Conservation (phyloP, 2,888 invertebrate genomes). For the Bursaphelenchus okinawaensis region DNA sequence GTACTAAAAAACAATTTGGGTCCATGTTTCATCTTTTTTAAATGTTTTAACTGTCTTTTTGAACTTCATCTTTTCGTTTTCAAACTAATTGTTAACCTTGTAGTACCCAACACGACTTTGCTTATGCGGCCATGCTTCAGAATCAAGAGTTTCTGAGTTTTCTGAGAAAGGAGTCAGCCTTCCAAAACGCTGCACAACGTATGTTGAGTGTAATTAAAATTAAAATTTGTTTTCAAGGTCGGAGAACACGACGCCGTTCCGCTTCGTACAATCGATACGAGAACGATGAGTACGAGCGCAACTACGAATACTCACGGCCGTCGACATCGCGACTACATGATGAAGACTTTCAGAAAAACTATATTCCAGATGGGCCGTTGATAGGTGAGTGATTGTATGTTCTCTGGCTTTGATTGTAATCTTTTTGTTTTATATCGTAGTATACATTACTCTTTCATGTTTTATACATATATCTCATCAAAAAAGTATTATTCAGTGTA, state of each 20-base stretch:
- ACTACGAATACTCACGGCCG: slow-evolving; percentile 1
- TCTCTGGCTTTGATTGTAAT: background rate
- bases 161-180: slow-evolving; percentile 60
- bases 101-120: background rate
- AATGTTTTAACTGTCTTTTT: too few relatives aligned
- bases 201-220: background rate
- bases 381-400: slow-evolving; percentile 17
- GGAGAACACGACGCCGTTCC: background rate
- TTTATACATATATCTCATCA: too few relatives aligned
- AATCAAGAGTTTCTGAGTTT: slow-evolving; percentile 85
- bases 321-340: slow-evolving; percentile 5
- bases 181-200: background rate
- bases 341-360: slow-evolving; percentile 3
- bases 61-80: too few relatives aligned
- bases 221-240: background rate
- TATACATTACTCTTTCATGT: too few relatives aligned
- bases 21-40: too few relatives aligned
- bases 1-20: too few relatives aligned
- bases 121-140: slow-evolving; percentile 66
- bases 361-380: slow-evolving; percentile 28
- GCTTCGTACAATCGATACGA: slow-evolving; percentile 8
- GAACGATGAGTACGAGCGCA: slow-evolving; percentile 10
- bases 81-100: too few relatives aligned
- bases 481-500: too few relatives aligned
- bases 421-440: too few relatives aligned